Percentiles rank a stretch among this genome's conserved stretches.
Conservation (phyloP, 64 coral and sea anemone genomes). For the Stichodactyla helianthus region DNA sequence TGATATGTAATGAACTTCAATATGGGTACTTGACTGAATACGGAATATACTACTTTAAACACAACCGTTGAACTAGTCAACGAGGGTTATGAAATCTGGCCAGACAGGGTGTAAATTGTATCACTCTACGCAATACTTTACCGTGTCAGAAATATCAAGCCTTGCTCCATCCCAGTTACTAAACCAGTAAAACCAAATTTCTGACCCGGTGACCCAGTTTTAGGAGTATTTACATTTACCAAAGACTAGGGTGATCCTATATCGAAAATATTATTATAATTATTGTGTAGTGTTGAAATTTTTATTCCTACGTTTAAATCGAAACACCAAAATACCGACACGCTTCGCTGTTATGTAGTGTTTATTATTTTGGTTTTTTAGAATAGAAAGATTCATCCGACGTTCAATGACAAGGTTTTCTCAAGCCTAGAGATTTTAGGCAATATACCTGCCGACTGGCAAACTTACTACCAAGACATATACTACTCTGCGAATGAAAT, state of each 20-base stretch:
- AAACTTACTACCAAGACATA: constrained; percentile 6
- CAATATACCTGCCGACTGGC: neutral
- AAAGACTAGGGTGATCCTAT: constrained; percentile 14
- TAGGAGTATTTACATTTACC: constrained; percentile 32
- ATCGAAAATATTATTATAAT: constrained; percentile 18
- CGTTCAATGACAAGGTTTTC: neutral
- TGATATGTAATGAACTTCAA: constrained; percentile 10
- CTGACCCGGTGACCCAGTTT: constrained; percentile 39
- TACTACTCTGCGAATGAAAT: constrained; percentile 39
- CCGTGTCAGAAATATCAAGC: neutral
- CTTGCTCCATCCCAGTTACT: neutral
- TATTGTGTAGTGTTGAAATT: constrained; percentile 22
- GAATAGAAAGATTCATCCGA: constrained; percentile 43
- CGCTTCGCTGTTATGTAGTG: constrained; percentile 49
- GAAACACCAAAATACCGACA: constrained; percentile 70
- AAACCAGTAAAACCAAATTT: neutral
- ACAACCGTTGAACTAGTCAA: constrained; percentile 8
- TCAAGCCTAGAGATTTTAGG: constrained; percentile 1
- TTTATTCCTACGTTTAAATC: constrained; percentile 47
- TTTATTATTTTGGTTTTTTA: constrained; percentile 74
- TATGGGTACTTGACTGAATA: constrained; percentile 7
- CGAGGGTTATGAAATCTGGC: constrained; percentile 6
- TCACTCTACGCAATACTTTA: neutral
- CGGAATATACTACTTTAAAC: neutral
- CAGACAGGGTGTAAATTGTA: constrained; percentile 4